Base-by-base conservation (phyloP, 2,888 invertebrate species). In the Hoplodrina blanda region DNA sequence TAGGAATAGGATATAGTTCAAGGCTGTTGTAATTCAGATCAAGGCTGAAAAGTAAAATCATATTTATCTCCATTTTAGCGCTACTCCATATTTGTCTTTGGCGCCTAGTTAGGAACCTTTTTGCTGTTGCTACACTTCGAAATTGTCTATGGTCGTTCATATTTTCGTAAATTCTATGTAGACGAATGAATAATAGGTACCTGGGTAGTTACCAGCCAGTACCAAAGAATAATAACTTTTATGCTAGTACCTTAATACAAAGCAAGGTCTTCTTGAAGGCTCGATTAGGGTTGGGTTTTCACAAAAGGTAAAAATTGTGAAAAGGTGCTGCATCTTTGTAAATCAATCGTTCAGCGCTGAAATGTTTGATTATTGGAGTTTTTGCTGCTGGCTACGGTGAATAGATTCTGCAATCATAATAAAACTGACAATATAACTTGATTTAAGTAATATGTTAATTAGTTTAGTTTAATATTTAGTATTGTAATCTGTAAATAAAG, bases 1-100 rank as follows among this genome's bases (percentile, higher is more conserved):
- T 76, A 73, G 46, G 46, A 46, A 76, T 72, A 76, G 75, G 61
- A 84, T 78, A 72, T 75, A 64, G 81, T 85, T 81, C 83, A 83
- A 83, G 83, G 83, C 37, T 74, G 55, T 37, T 49, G 55, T 52
- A 68, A 83, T 76, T 72, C 59, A 61, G 83, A 85, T 74, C 85
- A 81, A 84, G 75, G 81, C 64, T 78, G 66, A 44, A 25, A 59
- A 63, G n/a, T 67, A 54, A 66, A 63, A 61, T 49, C 53, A 37
- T 56, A 54, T 41, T 41, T 41, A 13, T 60, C 33, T 19, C 59
- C 30, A 15, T 70, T 62, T 75, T 59, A 60, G 53, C 46, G 30
- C 46, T 44, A 19, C 10, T 76, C 61, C 66, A 44, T 60, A 44
- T 67, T 59, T 77, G 54, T 54, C 49, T 49, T 3, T 73, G 49